Evolutionary conservation across 2,113 vertebrate species (phyloP).

Genomic region (Ascaphus truei): DNA sequence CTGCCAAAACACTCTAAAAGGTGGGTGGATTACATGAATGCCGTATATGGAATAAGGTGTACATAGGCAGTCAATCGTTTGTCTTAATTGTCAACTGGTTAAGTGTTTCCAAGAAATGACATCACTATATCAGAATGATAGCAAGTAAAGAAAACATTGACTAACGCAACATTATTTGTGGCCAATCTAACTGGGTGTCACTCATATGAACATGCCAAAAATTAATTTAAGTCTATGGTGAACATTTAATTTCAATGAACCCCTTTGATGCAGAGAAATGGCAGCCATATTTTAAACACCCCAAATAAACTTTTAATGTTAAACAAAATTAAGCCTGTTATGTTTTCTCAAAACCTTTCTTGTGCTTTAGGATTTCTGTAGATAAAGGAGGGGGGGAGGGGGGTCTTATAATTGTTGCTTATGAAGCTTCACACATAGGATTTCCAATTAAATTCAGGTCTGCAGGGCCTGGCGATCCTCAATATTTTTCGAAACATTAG

Average conservation of each 20-base stretch:
- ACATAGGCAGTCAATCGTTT: neutral
- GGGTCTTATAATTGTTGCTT: neutral
- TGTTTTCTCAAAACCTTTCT: neutral
- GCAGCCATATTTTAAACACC: too few relatives aligned
- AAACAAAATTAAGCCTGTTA: neutral
- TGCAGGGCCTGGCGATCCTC: neutral
- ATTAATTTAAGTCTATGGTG: too few relatives aligned
- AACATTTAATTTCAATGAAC: too few relatives aligned
- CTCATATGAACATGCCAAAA: neutral
- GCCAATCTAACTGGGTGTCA: neutral
- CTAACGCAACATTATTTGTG: too few relatives aligned
- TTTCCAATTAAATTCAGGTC: constrained; percentile 1
- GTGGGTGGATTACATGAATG: neutral
- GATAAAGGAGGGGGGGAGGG: neutral
- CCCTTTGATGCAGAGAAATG: too few relatives aligned
- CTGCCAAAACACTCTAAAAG: too few relatives aligned
- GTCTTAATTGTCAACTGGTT: neutral
- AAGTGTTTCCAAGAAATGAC: constrained; percentile 11
- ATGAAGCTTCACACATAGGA: constrained; percentile 9
- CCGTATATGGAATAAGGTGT: neutral
- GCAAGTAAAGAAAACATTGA: neutral
- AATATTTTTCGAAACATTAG: neutral
- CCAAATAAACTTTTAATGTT: neutral
- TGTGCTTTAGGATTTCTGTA: neutral
- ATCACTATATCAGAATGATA: neutral